A percentile compares a stretch with the other conserved stretches of the same genome.
Evolutionary conservation across 2,797 vertebrate genomes (phyloP).

Genomic region (Setipinna tenuifilis): DNA sequence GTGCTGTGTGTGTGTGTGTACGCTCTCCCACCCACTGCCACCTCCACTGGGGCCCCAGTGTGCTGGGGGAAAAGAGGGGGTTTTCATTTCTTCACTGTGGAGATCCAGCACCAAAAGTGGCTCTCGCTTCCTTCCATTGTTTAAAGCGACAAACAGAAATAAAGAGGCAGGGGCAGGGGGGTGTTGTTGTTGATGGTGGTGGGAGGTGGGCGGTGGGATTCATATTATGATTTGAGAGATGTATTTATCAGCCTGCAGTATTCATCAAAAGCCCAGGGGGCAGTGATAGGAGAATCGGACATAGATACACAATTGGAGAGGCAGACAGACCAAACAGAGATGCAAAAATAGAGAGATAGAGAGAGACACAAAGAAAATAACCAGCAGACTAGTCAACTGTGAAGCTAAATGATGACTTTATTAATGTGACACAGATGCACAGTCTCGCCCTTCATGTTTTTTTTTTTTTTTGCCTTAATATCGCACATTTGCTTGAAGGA

Average conservation of each 20-base stretch:
- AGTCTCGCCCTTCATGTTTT: neutral
- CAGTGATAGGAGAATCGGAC: neutral
- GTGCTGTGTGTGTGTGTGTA: neutral
- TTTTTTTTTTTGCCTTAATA: neutral
- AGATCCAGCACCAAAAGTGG: neutral
- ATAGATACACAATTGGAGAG: neutral
- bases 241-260: neutral
- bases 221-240: neutral
- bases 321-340: neutral
- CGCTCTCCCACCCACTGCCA: conserved; percentile 13
- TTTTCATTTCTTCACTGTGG: neutral
- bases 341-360: neutral
- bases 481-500: neutral
- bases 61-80: conserved; percentile 9
- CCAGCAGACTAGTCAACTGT: neutral
- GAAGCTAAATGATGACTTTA: neutral
- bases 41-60: conserved; percentile 19
- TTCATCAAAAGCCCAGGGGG: neutral
- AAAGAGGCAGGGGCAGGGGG: neutral
- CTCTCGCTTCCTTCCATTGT: neutral
- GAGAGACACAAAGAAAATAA: neutral
- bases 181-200: neutral
- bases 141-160: neutral
- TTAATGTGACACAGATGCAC: neutral
- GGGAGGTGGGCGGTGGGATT: too few relatives aligned